Evolutionary conservation across 2,113 vertebrate species (phyloP).

Genomic region (Melanostigma gelatinosum): DNA sequence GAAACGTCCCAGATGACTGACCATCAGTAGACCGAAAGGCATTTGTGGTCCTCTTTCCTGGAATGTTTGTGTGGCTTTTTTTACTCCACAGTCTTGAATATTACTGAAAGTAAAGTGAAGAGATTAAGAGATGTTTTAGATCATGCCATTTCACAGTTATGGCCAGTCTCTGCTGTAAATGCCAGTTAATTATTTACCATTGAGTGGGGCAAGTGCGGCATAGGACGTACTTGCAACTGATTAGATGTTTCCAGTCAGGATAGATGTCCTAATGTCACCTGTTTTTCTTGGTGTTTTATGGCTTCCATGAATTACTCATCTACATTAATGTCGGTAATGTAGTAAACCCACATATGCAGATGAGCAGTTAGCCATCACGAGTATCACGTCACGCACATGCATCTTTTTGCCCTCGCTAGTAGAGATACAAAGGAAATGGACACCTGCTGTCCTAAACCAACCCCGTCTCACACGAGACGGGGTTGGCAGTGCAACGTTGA

Average conservation of each 20-base stretch:
- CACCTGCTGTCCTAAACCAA: neutral
- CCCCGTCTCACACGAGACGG: too few species aligned
- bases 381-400: neutral
- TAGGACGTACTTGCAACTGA: neutral
- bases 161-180: neutral
- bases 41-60: neutral
- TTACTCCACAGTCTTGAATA: neutral
- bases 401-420: neutral
- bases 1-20: conserved; percentile 39
- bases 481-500: neutral
- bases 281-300: neutral
- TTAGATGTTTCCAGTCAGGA: neutral
- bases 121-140: neutral
- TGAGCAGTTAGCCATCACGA: neutral
- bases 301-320: neutral
- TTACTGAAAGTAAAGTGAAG: neutral
- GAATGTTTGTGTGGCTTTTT: neutral
- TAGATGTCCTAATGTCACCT: neutral
- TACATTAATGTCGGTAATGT: neutral
- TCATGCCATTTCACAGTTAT: neutral
- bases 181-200: conserved; percentile 26
- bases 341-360: too few species aligned
- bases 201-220: neutral
- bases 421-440: neutral
- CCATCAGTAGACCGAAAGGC: conserved; percentile 15